A percentile compares a stretch with the other conserved stretches of the same genome.
These are phyloP conservation scores for Prionace glauca DNA, from an alignment of 2,797 vertebrate genomes.

Conservation along the genomic window DNA sequence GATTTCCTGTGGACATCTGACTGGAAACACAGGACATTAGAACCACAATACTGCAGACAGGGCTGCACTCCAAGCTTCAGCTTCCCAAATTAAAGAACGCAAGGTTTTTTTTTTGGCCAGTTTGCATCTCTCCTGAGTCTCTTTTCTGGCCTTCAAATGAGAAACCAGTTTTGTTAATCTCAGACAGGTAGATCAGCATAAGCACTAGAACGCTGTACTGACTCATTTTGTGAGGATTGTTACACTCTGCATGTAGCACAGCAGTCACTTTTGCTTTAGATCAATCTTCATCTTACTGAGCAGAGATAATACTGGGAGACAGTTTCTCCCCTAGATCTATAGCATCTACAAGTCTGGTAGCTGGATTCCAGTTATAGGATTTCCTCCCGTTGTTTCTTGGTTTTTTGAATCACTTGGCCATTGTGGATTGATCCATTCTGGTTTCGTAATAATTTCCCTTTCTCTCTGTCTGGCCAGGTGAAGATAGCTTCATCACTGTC, in stretches of 20 bases:
- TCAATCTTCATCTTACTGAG: conserved; percentile 23
- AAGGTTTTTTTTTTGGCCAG: neutral
- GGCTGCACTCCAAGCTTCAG: neutral
- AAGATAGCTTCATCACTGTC: conserved; percentile 89
- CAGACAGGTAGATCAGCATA: neutral
- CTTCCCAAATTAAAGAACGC: neutral
- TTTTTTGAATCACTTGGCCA: conserved; percentile 70
- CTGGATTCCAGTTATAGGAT: conserved; percentile 63
- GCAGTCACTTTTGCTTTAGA: conserved; percentile 26
- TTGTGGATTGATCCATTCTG: conserved; percentile 90
- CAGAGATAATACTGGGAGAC: conserved; percentile 26
- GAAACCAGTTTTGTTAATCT: conserved; percentile 22
- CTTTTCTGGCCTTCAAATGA: conserved; percentile 20
- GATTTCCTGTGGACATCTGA: neutral
- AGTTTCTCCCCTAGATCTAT: conserved; percentile 35
- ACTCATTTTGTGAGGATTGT: neutral
- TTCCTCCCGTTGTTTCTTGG: conserved; percentile 80
- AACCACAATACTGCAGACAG: neutral
- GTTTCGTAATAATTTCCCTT: conserved; percentile 78
- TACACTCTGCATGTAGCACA: neutral
- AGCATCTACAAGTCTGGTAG: conserved; percentile 34
- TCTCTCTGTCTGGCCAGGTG: conserved; percentile 85
- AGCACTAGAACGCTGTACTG: neutral
- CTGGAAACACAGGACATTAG: neutral
- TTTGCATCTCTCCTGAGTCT: neutral